Evolutionary conservation across 2,797 vertebrate genomes (phyloP), one percentile per base, ranked within the genome.

Genomic region (Eospalax fontanierii): DNA sequence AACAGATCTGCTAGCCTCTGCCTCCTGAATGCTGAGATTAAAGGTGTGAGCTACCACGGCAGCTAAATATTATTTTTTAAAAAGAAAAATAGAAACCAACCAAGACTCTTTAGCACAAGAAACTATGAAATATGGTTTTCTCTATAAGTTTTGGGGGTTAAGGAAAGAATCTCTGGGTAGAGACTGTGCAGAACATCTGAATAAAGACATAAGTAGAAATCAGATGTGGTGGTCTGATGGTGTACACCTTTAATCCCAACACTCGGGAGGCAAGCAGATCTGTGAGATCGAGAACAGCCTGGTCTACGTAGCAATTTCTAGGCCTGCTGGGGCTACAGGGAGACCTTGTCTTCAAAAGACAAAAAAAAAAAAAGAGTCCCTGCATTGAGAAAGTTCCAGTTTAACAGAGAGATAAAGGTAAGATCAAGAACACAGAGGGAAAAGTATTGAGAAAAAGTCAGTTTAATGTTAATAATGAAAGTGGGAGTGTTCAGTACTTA

Each of bases 401-500:
- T 87, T 63, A 54, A 54, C 50, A 54, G 50, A 14, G 12, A 12
- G 50, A 12, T 54, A 54, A 54, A 54, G 14, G 14, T 54, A 54
- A 80, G 65, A 86, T 86, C 54, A 92, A 54, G 63, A 43, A 74
- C 74, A 92, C 50, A 40, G 4, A 87, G 43, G 91, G 35, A 65
- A 33, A 57, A 26, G 57, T 79, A n/a, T 92, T 4, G 15, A 30
- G 15, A 70, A 22, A 57, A 26, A 28, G 18, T 84, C n/a, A 71
- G 11, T 22, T 71, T 30, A 12, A 40, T n/a, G 6, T 54, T 12
- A 54, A 46, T 46, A 5, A 54, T 54, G 50, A 54, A 54, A 2
- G 26, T 10, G 26, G 50, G 24, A 50, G 33, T 28, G 43, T 82
- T 85, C 38, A 28, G 18, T 43, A 15, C 22, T 16, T 57, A 30